Evolutionary conservation across 2,797 vertebrate genomes (phyloP).

Genomic region (Neostethus bicornis): DNA sequence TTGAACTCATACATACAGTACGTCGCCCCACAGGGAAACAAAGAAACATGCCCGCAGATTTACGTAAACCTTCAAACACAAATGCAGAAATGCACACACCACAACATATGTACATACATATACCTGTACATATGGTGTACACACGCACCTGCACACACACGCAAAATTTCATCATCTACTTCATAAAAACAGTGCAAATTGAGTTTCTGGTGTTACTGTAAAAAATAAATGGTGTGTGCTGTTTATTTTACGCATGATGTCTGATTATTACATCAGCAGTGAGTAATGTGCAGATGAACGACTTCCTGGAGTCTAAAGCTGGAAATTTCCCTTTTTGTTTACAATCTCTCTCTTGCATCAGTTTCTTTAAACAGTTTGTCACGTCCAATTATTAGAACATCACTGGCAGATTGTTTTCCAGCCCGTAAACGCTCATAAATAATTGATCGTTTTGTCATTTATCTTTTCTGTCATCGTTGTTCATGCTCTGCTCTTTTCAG

Average conservation of each 20-base stretch:
- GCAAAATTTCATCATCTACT: too few relatives aligned
- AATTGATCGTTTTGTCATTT: slow-evolving; percentile 30
- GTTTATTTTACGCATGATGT: slow-evolving; percentile 55
- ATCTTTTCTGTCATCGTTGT: slow-evolving; percentile 35
- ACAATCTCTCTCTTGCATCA: slow-evolving; percentile 42
- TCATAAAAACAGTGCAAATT: background rate
- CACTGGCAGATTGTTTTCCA: slow-evolving; percentile 28
- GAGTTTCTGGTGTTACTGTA: background rate
- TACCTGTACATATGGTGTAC: too few relatives aligned
- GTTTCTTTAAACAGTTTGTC: slow-evolving; percentile 47
- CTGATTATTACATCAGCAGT: slow-evolving; percentile 41
- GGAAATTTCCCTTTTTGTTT: slow-evolving; percentile 54
- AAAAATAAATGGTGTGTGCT: slow-evolving; percentile 38
- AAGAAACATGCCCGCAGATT: too few relatives aligned
- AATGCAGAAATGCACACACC: too few relatives aligned
- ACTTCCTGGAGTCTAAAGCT: slow-evolving; percentile 35
- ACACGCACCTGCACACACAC: too few relatives aligned
- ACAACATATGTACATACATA: too few relatives aligned
- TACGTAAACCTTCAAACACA: too few relatives aligned
- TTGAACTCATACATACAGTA: too few relatives aligned
- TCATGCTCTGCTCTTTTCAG: slow-evolving; percentile 34
- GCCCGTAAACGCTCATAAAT: slow-evolving; percentile 31
- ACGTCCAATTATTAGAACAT: slow-evolving; percentile 28
- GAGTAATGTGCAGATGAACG: slow-evolving; percentile 57
- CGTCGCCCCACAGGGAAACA: too few relatives aligned